Evolutionary conservation across 1,140 invertebrate genomes (phyloP), one percentile per base, ranked within the genome.

Genomic region (Trachymyrmex septentrionalis): DNA sequence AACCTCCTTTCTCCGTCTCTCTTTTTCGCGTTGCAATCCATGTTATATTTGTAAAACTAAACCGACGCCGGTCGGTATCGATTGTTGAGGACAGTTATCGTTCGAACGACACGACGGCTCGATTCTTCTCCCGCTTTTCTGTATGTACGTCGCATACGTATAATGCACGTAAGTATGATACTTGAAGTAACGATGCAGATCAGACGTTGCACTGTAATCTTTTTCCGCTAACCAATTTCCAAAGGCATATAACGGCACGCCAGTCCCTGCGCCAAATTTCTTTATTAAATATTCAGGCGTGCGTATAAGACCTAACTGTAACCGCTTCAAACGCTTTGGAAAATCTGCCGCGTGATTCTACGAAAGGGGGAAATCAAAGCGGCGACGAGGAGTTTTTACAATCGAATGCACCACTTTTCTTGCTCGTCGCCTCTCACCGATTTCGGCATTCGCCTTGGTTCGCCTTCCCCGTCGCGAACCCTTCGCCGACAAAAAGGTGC

Each of bases 31-130:
- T 55, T 59, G 50, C 85, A 38, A 88, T 86, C 44, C 88, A 80
- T 86, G 88, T 90, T 90, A 90, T 92, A 92, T 89, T 90, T 89
- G 89, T 91, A 89, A 90, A 91, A 87, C 82, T 85, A 67, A 89
- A 92, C 63, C 77, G 86, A 89, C 85, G 86, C 34, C 24, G n/a
- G n/a, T 75, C 88, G 84, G 21, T 84, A 85, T 75, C 86, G 78
- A 89, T 90, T 86, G 86, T 87, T 80, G 69, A 76, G 81, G 55
- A 57, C 61, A 50, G 50, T 66, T 72, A 63, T 73, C 59, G 88
- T 50, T 87, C 53, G 48, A 69, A 27, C 72, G 57, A 72, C 50
- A 9, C 14, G 14, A 16, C 10, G 38, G 9, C 38, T 59, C 38
- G 69, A 82, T 44, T 77, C 55, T 69, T 67, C 48, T 48, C 1